Base-by-base conservation (phyloP, 2,888 invertebrate species). In the Limnephilus marmoratus region DNA sequence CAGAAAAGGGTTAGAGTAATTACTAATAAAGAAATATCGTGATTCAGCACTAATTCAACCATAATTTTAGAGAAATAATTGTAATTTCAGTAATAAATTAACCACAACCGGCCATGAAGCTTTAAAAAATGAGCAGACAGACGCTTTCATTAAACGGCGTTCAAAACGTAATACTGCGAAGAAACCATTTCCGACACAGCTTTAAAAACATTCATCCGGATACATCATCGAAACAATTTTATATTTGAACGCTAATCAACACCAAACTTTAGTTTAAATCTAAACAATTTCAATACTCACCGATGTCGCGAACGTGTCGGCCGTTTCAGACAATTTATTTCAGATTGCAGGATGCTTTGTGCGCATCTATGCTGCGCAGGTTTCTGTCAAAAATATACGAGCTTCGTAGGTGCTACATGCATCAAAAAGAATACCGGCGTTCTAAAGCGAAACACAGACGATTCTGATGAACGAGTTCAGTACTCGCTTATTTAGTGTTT, bases 261-360 rank as follows among this genome's bases (percentile, higher is more conserved):
- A 41, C n/a, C 41, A 45, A 85, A 85, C 85, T 85, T 24, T 85
- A 37, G 37, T 41, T 12, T 45, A 85, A 85, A 85, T 41, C 85
- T 91, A 86, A 86, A 91, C 29, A 85, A 86, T 31, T 68, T 85
- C 85, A 31, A 86, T 81, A 88, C 91, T 81, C 82, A 91, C 91
- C 91, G 91, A 87, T 91, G 68, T 49, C 45, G 45, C 91, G 88
- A 91, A 82, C 88, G 91, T 91, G 91, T 87, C 88, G 91, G 91
- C 91, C 91, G 91, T 80, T 85, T 85, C 85, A 85, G 41, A 85
- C 85, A 45, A 85, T 41, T 85, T 85, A 91, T 91, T 91, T 91
- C 80, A 88, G 88, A 88, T 88, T 88, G 53, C 49, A 53, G 49
- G 88, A 88, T 49, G 88, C n/a, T 29, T 53, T 31, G 15, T 34